Conservation (phyloP, 2,113 vertebrate genomes). For the Misgurnus mizolepis region DNA sequence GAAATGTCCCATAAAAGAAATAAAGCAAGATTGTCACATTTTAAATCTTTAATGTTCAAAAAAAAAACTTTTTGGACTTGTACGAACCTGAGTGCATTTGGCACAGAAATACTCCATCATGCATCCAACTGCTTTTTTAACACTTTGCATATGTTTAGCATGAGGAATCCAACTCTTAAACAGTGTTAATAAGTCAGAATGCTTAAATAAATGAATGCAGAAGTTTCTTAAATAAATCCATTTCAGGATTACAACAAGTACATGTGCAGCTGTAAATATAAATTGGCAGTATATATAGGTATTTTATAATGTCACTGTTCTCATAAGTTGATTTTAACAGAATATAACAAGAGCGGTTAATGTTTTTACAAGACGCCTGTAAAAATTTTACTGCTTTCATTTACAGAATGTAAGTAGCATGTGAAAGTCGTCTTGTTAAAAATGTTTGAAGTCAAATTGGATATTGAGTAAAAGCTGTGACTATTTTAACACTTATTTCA, state of each 20-base stretch:
- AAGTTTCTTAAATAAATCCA: too few species aligned
- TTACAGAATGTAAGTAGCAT: not conserved
- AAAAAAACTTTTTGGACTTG: too few species aligned
- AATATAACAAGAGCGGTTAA: constrained; percentile 43
- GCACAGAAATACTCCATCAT: too few species aligned
- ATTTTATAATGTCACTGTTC: constrained; percentile 54
- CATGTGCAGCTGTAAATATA: constrained; percentile 42
- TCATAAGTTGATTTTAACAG: constrained; percentile 48
- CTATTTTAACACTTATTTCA: not conserved
- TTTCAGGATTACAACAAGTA: not conserved
- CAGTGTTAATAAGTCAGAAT: too few species aligned
- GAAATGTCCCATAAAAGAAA: too few species aligned
- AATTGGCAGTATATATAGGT: constrained; percentile 16
- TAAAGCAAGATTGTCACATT: too few species aligned
- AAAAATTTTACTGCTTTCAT: constrained; percentile 43
- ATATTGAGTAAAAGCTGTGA: constrained; percentile 43
- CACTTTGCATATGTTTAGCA: too few species aligned
- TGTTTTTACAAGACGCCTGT: constrained; percentile 54
- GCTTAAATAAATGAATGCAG: too few species aligned
- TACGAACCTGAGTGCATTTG: too few species aligned
- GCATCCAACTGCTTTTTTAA: too few species aligned
- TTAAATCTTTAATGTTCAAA: too few species aligned
- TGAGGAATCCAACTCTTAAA: too few species aligned
- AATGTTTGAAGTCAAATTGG: constrained; percentile 52
- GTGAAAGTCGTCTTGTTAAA: not conserved